Evolutionary conservation across 2,113 vertebrate genomes (phyloP), one percentile per base, ranked within the genome.

Genomic region (Alethe diademata): DNA sequence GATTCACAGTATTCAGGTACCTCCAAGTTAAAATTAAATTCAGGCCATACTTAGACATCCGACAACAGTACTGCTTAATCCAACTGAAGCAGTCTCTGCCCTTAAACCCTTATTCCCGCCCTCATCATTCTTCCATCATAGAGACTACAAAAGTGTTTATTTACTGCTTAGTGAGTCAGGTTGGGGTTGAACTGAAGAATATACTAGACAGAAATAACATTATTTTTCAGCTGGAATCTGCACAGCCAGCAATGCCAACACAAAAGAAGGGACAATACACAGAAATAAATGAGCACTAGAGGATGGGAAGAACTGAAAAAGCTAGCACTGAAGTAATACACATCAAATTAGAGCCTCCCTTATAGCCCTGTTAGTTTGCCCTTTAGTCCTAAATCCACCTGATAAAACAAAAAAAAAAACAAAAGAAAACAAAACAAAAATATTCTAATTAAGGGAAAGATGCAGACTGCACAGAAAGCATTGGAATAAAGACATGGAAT

Each of bases 141-240:
- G 64, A 93, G 79, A 83, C 79, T 76, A 86, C 42, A 78, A 8
- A 86, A 92, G 38, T 86, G 48, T 75, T 93, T 95, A 88, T 90
- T 95, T 96, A 92, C 64, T 91, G 64, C 60, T 88, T 67, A 88
- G 75, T 84, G 72, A 96, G 80, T 42, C 91, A 95, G 92, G 86
- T 92, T 66, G 85, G 75, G 60, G 31, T 29, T 51, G 50, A 51
- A 51, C 60, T 90, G 61, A 92, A 93, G 90, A 94, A 88, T 35
- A 90, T 53, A 67, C 51, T 74, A 56, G 75, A 76, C 76, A 86
- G 89, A 96, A 90, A 86, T 47, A 90, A 92, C 85, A 78, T 88
- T 93, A 72, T 92, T 96, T 97, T 95, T 94, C 85, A 93, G 75
- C 75, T 93, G 92, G 79, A 94, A 94, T 90, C 79, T 88, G 72